These are phyloP conservation scores for Stegana nigrithorax DNA, from an alignment of 2,888 invertebrate genomes.

Conservation along the genomic window DNA sequence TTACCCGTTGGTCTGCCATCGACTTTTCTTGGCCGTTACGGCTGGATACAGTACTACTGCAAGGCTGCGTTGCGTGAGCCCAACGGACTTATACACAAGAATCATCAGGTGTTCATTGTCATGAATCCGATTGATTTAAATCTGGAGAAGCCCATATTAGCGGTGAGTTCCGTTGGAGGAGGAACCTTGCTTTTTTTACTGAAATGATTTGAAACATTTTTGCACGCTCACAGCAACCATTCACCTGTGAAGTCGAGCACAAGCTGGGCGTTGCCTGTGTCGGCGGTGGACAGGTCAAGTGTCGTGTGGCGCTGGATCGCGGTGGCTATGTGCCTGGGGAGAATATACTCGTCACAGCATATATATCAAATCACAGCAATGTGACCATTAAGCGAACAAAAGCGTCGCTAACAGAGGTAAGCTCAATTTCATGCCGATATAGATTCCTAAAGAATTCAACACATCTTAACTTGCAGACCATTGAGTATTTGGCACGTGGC, in stretches of 20 bases:
- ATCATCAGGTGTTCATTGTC: conserved; percentile 96
- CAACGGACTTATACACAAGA: conserved; percentile 87
- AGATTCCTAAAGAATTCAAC: background rate
- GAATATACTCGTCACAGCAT: conserved; percentile 87
- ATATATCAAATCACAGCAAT: conserved; percentile 85
- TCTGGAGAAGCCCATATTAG: conserved; percentile 86
- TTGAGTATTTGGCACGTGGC: conserved; percentile 87
- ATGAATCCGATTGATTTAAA: conserved; percentile 96
- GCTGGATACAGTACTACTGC: conserved; percentile 95
- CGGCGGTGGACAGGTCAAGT: conserved; percentile 87
- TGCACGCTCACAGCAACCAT: conserved; percentile 79
- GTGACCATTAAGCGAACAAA: conserved; percentile 87
- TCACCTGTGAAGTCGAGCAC: conserved; percentile 92
- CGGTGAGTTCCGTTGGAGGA: conserved; percentile 74
- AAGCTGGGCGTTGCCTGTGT: conserved; percentile 89
- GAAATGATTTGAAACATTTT: background rate
- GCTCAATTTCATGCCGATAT: background rate
- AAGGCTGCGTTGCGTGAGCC: conserved; percentile 90
- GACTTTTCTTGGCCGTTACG: conserved; percentile 92
- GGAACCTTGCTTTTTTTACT: too few species aligned
- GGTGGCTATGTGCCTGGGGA: conserved; percentile 97
- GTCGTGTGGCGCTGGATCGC: conserved; percentile 87
- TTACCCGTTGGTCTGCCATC: conserved; percentile 90
- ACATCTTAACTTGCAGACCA: conserved; percentile 75
- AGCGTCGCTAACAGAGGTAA: conserved; percentile 81